These are phyloP conservation scores for Gallinago paraguaiae DNA, from an alignment of 2,113 vertebrate species.

Conservation along the genomic window DNA sequence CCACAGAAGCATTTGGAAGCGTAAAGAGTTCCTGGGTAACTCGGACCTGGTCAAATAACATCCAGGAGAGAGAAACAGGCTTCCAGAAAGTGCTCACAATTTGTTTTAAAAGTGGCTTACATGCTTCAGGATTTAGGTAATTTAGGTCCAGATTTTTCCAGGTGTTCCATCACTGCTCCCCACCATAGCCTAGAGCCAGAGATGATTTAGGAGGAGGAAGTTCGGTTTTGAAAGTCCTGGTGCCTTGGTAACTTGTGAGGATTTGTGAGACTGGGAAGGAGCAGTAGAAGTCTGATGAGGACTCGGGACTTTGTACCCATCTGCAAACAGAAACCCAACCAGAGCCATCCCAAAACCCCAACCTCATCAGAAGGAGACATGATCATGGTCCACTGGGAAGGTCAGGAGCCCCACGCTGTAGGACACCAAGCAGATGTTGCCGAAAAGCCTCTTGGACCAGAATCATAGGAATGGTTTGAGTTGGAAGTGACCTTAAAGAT, in stretches of 20 bases:
- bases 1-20: not conserved
- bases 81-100: not conserved
- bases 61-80: not conserved
- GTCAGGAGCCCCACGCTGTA: not conserved
- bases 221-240: not conserved
- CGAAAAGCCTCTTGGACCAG: not conserved
- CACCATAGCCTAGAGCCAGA: not conserved
- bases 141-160: not conserved
- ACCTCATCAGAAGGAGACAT: not conserved
- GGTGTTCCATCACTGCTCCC: not conserved
- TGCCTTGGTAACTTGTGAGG: not conserved
- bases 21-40: fast-evolving
- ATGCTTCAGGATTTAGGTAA: not conserved
- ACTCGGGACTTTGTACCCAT: not conserved
- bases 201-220: not conserved
- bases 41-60: not conserved
- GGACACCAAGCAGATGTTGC: not conserved
- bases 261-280: not conserved
- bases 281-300: not conserved
- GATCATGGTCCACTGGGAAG: fast-evolving
- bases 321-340: not conserved
- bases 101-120: not conserved
- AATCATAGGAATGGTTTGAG: no score
- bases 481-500: no score
- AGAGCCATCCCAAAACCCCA: fast-evolving